Evolutionary conservation across 1,140 invertebrate species (phyloP).

Genomic region (Sinella curviseta): DNA sequence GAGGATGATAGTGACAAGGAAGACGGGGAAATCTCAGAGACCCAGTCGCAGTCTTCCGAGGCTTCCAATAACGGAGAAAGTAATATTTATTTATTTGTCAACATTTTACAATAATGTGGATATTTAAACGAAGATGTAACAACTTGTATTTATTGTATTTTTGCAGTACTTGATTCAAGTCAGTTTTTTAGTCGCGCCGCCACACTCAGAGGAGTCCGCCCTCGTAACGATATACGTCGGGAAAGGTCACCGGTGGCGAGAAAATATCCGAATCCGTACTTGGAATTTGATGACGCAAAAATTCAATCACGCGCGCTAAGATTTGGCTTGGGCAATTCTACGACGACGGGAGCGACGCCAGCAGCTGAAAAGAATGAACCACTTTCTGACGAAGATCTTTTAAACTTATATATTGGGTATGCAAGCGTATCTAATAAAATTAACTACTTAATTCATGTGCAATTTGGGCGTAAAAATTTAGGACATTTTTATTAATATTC

Average conservation of each 20-base stretch:
- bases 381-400: slow-evolving; percentile 35
- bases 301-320: slow-evolving; percentile 36
- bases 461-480: neutral
- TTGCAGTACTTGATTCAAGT: neutral
- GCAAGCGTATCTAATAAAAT: neutral
- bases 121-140: neutral
- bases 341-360: neutral
- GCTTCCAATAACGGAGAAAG: neutral
- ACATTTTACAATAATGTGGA: neutral
- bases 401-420: slow-evolving; percentile 45
- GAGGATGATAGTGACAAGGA: slow-evolving; percentile 35
- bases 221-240: neutral
- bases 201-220: neutral
- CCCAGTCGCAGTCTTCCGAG: slow-evolving; percentile 1
- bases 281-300: slow-evolving; percentile 32
- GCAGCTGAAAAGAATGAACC: neutral
- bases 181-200: slow-evolving; percentile 4
- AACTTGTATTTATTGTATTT: neutral
- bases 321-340: slow-evolving; percentile 30
- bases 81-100: neutral
- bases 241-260: neutral
- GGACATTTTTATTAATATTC: neutral
- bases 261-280: slow-evolving; percentile 30
- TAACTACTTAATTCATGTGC: neutral
- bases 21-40: slow-evolving; percentile 46